These are phyloP conservation scores for Bombus breviceps DNA, from an alignment of 1,140 invertebrate species.

Conservation along the genomic window DNA sequence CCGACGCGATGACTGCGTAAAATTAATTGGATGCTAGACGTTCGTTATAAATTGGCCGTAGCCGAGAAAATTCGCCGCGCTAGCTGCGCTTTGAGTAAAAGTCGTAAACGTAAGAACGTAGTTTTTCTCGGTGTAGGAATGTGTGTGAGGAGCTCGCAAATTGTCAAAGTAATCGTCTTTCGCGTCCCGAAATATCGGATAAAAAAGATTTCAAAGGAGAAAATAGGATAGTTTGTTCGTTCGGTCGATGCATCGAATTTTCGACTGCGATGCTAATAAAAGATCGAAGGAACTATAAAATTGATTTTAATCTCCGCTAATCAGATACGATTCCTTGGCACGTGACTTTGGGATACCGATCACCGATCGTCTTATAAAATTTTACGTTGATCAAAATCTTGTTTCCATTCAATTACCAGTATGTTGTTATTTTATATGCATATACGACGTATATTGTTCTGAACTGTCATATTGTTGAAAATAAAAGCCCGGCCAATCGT, in stretches of 20 bases:
- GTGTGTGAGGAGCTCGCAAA: not conserved
- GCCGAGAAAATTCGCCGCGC: not conserved
- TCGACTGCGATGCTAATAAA: not conserved
- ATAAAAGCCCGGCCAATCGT: not conserved
- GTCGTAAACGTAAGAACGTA: not conserved
- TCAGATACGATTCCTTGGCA: too few species aligned
- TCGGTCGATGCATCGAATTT: not conserved
- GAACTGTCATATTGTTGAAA: too few species aligned
- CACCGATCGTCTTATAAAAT: not conserved
- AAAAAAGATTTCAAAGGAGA: not conserved
- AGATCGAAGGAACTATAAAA: not conserved
- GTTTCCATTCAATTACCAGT: too few species aligned
- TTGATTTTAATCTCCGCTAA: too few species aligned
- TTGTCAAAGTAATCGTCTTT: not conserved
- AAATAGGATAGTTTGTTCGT: too few species aligned
- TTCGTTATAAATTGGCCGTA: too few species aligned
- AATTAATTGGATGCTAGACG: not conserved
- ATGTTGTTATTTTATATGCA: too few species aligned
- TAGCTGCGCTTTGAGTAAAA: not conserved
- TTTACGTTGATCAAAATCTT: not conserved
- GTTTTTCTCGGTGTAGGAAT: not conserved
- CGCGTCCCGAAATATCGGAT: not conserved
- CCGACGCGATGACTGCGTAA: too few species aligned
- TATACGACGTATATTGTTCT: too few species aligned
- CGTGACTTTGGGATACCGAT: too few species aligned